Conservation (phyloP, 2,888 invertebrate genomes). For the Phrixothrix hirtus region DNA sequence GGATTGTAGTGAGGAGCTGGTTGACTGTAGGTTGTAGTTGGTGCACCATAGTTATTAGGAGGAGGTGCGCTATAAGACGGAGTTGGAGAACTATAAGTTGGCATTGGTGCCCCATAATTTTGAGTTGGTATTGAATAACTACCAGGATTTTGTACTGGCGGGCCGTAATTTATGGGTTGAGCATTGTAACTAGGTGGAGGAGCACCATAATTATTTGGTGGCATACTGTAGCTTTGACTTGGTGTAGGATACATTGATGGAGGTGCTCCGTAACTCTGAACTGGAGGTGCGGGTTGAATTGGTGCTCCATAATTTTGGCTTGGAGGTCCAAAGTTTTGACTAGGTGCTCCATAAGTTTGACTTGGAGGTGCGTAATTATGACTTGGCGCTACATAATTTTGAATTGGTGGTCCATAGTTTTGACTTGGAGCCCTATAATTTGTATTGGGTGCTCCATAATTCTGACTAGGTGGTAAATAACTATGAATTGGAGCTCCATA, state of each 20-base stretch:
- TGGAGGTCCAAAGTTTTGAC: constrained; percentile 24
- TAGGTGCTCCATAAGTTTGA: constrained; percentile 34
- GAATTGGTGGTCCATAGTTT: constrained; percentile 35
- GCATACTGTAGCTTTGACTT: constrained; percentile 31
- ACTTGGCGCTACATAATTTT: constrained; percentile 43
- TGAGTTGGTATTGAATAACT: constrained; percentile 20
- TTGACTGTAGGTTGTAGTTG: constrained; percentile 9
- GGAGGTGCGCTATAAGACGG: constrained; percentile 26
- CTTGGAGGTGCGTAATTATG: constrained; percentile 38
- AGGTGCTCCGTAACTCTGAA: constrained; percentile 38
- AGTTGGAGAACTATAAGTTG: constrained; percentile 11
- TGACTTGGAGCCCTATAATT: constrained; percentile 29
- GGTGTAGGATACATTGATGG: constrained; percentile 35
- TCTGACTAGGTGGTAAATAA: constrained; percentile 32
- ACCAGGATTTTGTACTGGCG: too few species aligned
- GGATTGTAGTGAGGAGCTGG: background rate
- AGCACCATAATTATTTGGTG: constrained; percentile 30
- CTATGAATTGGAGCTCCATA: constrained; percentile 35
- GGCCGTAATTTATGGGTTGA: constrained; percentile 18
- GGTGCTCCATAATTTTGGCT: constrained; percentile 4
- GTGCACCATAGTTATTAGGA: constrained; percentile 40
- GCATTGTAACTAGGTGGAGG: constrained; percentile 23
- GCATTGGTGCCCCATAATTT: constrained; percentile 29
- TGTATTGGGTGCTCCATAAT: constrained; percentile 17
- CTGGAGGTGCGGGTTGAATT: too few species aligned